These are phyloP conservation scores for Eristalis pertinax DNA, from an alignment of 2,888 invertebrate genomes.

Conservation along the genomic window DNA sequence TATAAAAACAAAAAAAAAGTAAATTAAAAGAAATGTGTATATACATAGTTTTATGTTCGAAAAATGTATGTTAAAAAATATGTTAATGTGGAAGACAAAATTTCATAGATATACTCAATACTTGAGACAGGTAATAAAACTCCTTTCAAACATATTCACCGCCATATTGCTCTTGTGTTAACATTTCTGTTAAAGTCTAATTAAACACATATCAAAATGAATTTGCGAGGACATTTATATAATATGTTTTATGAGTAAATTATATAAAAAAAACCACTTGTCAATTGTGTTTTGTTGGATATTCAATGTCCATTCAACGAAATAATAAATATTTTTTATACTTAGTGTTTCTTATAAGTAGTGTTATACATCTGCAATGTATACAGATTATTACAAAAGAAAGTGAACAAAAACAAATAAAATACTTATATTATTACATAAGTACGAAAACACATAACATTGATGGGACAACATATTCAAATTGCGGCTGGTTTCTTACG, in stretches of 20 bases:
- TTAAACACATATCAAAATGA: constrained; percentile 60
- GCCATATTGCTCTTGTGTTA: constrained; percentile 81
- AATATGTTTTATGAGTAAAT: constrained; percentile 57
- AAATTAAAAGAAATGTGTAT: constrained; percentile 16
- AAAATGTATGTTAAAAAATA: constrained; percentile 33
- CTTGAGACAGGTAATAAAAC: constrained; percentile 59
- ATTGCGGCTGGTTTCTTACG: constrained; percentile 52
- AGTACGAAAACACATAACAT: constrained; percentile 67
- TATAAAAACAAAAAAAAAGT: constrained; percentile 32
- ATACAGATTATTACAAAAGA: constrained; percentile 28
- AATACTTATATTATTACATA: constrained; percentile 51
- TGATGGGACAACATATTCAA: constrained; percentile 67
- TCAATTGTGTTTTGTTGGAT: constrained; percentile 49
- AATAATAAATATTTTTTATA: constrained; percentile 26
- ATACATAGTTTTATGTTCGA: constrained; percentile 20
- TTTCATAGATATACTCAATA: constrained; percentile 56
- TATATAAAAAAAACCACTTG: constrained; percentile 50
- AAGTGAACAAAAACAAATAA: constrained; percentile 48
- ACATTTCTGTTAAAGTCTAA: constrained; percentile 71
- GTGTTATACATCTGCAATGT: constrained; percentile 48
- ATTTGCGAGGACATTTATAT: constrained; percentile 62
- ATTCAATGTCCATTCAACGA: constrained; percentile 35
- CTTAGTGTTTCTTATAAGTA: constrained; percentile 30
- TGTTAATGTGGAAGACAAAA: constrained; percentile 37
- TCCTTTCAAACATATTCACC: constrained; percentile 79